phyloP scores from a whole-genome alignment of 2,797 vertebrate species.

The Hozukius guyotensis region DNA sequence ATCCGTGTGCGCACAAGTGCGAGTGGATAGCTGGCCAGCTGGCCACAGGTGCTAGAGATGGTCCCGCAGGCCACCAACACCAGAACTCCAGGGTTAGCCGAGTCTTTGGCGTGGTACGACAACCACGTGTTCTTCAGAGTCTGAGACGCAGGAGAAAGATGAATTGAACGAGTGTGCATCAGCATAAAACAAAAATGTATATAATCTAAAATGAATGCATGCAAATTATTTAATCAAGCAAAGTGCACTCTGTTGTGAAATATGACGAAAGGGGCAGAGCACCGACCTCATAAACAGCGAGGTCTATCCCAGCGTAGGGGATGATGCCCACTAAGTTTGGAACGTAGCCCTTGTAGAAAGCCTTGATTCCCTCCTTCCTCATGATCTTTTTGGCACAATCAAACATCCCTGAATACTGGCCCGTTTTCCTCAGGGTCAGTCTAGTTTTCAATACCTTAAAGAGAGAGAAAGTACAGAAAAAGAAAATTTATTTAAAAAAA shows the following conservation, averaged over 20 bases:
- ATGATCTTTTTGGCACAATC: conserved; percentile 95
- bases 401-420: conserved; percentile 93
- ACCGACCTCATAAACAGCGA: conserved; percentile 95
- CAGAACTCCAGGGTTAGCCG: conserved; percentile 92
- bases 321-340: conserved; percentile 97
- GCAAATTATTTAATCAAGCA: conserved; percentile 14
- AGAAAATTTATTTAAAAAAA: too few relatives aligned
- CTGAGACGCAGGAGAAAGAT: conserved; percentile 68
- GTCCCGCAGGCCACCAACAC: conserved; percentile 95
- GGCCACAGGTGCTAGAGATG: conserved; percentile 95
- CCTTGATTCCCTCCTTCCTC: conserved; percentile 90
- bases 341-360: conserved; percentile 97
- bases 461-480: conserved; percentile 3
- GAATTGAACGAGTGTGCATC: neutral
- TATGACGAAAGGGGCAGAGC: neutral
- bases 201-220: conserved; percentile 3
- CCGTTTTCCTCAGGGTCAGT: conserved; percentile 94
- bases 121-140: conserved; percentile 93
- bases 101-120: conserved; percentile 88
- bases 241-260: conserved; percentile 28
- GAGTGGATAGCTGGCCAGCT: conserved; percentile 96
- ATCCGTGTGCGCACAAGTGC: conserved; percentile 96
- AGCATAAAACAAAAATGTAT: neutral
- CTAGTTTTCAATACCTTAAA: conserved; percentile 97
- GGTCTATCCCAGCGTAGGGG: conserved; percentile 97